Conservation (phyloP, 2,888 invertebrate genomes). For the Drosophila meridiana region DNA sequence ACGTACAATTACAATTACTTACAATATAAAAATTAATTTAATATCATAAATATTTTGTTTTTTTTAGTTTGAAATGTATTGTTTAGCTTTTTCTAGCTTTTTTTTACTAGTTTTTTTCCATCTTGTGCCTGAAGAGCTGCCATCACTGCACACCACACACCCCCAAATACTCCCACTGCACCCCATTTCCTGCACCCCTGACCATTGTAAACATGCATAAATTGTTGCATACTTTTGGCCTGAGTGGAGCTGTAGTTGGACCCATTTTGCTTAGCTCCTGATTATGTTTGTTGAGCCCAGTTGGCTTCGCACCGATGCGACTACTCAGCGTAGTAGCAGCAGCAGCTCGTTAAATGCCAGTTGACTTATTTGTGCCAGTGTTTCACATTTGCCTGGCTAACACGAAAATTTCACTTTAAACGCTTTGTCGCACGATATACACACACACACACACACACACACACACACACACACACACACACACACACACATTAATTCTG, state of each 20-base stretch:
- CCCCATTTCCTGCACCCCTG: conserved; percentile 20
- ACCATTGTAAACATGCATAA: conserved; percentile 78
- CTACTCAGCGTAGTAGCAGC: conserved; percentile 4
- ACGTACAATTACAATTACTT: too few species aligned
- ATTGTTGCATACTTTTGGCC: conserved; percentile 77
- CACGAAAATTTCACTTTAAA: conserved; percentile 11
- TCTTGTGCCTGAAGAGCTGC: background rate
- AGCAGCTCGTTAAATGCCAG: conserved; percentile 62
- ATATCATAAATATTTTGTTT: background rate
- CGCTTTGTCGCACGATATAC: background rate
- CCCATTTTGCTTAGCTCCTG: conserved; percentile 72
- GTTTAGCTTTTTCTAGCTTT: background rate
- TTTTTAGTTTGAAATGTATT: background rate
- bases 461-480: background rate
- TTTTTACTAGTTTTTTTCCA: too few species aligned
- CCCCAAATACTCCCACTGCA: background rate
- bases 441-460: background rate
- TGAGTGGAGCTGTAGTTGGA: conserved; percentile 21
- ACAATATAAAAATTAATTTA: too few species aligned
- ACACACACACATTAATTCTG: background rate
- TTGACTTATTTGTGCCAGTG: conserved; percentile 68
- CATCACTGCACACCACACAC: background rate
- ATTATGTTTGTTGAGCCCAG: conserved; percentile 73
- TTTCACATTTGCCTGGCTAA: conserved; percentile 20
- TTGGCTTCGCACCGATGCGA: conserved; percentile 27